Evolutionary conservation across 2,888 invertebrate species (phyloP).

Genomic region (Erebia ligea): DNA sequence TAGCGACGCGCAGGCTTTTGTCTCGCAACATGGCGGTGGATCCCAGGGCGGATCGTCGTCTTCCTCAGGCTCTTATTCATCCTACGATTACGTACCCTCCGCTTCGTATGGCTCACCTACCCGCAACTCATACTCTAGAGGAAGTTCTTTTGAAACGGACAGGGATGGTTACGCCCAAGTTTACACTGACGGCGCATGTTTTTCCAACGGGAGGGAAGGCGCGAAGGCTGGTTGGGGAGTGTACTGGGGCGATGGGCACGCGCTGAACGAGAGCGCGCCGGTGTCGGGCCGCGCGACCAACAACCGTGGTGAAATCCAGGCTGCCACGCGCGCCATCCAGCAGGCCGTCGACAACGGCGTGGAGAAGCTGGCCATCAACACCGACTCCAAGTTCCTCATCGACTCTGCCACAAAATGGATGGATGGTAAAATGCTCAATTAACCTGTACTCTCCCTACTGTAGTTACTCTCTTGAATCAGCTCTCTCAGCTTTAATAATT

Average conservation of each 20-base stretch:
- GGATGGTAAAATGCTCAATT: constrained; percentile 60
- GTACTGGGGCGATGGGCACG: constrained; percentile 92
- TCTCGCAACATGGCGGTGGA: constrained; percentile 51
- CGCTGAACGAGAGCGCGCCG: constrained; percentile 90
- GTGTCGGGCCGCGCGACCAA: constrained; percentile 94
- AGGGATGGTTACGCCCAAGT: constrained; percentile 83
- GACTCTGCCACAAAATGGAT: constrained; percentile 95
- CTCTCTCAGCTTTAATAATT: too few relatives aligned
- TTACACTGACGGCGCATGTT: constrained; percentile 97
- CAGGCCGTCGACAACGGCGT: constrained; percentile 87
- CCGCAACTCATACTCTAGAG: background rate
- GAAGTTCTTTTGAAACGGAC: constrained; percentile 61
- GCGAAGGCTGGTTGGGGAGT: constrained; percentile 96
- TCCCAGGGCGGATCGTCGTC: constrained; percentile 20
- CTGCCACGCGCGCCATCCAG: constrained; percentile 89
- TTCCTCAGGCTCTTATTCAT: background rate
- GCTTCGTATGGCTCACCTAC: background rate
- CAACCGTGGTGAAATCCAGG: constrained; percentile 98
- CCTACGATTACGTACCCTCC: background rate
- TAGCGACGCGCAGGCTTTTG: constrained; percentile 83
- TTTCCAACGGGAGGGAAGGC: constrained; percentile 88
- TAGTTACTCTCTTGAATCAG: background rate
- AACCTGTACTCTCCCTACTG: too few relatives aligned
- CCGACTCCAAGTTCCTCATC: constrained; percentile 96
- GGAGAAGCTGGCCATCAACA: constrained; percentile 89